phyloP scores from a whole-genome alignment of 1,140 invertebrate species.

The Drosophila pseudoananassae region DNA sequence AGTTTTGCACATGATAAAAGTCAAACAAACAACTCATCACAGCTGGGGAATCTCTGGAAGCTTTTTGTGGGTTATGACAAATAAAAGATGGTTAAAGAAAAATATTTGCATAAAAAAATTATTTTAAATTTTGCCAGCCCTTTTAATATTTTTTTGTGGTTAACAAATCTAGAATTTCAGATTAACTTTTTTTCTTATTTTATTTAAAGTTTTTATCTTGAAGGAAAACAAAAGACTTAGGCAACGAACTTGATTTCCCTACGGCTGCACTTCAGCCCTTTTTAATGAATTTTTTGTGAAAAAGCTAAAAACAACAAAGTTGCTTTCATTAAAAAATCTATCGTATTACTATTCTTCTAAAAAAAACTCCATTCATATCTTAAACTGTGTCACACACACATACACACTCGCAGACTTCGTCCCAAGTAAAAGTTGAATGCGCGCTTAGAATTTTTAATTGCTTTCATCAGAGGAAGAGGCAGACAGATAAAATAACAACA shows the following conservation, averaged over 20 bases:
- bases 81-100: neutral
- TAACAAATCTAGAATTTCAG: neutral
- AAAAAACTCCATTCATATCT: conserved; percentile 40
- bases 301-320: conserved; percentile 6
- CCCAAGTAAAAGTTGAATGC: conserved; percentile 61
- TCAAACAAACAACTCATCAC: conserved; percentile 54
- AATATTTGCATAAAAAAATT: neutral
- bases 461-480: conserved; percentile 48
- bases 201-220: neutral
- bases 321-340: conserved; percentile 9
- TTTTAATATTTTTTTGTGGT: too few relatives aligned
- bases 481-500: conserved; percentile 3
- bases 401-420: conserved; percentile 5
- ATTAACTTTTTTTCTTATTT: neutral
- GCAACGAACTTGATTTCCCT: conserved; percentile 64
- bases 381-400: conserved; percentile 55
- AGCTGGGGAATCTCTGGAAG: conserved; percentile 18
- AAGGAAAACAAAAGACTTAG: conserved; percentile 64
- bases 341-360: conserved; percentile 20
- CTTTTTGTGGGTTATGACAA: conserved; percentile 10
- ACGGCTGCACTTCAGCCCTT: neutral
- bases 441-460: conserved; percentile 80
- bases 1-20: conserved; percentile 55
- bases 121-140: neutral
- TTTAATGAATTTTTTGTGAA: conserved; percentile 3